Conservation (phyloP, 1,140 invertebrate species). For the Phocides pigmalion region DNA sequence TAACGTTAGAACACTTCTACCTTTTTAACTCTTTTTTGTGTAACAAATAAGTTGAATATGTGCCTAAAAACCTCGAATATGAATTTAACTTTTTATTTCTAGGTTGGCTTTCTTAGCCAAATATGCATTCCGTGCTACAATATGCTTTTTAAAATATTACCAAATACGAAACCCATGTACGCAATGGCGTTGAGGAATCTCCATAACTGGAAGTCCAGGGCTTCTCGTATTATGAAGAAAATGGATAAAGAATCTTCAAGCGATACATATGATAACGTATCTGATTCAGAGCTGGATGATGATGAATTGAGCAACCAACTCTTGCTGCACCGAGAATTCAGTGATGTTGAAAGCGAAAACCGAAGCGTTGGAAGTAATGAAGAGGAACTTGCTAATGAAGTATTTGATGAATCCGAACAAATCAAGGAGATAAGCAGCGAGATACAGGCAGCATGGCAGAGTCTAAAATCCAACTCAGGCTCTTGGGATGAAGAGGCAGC, state of each 20-base stretch:
- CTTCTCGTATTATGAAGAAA: conserved; percentile 43
- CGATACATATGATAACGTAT: conserved; percentile 14
- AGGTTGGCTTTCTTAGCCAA: conserved; percentile 91
- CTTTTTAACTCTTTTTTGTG: no score
- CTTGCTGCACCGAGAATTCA: background rate
- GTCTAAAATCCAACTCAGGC: conserved; percentile 40
- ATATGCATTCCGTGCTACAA: conserved; percentile 93
- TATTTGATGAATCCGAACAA: conserved; percentile 9
- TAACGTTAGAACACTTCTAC: no score
- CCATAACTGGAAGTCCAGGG: conserved; percentile 83
- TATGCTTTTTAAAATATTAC: conserved; percentile 87
- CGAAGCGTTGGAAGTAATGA: background rate
- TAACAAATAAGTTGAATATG: no score
- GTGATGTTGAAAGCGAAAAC: no score
- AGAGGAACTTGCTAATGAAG: background rate
- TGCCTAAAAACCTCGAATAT: no score
- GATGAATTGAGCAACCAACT: conserved; percentile 1
- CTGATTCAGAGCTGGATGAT: conserved; percentile 35
- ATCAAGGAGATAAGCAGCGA: conserved; percentile 33
- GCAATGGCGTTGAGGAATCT: conserved; percentile 87
- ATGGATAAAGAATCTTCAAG: conserved; percentile 16
- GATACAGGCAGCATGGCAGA: conserved; percentile 30
- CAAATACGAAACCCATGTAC: conserved; percentile 88
- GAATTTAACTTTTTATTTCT: conserved; percentile 41
- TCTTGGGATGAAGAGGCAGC: conserved; percentile 52